Evolutionary conservation across 2,888 invertebrate genomes (phyloP), one percentile per base, ranked within the genome.

Genomic region (Nematopogon swammerdamellus): DNA sequence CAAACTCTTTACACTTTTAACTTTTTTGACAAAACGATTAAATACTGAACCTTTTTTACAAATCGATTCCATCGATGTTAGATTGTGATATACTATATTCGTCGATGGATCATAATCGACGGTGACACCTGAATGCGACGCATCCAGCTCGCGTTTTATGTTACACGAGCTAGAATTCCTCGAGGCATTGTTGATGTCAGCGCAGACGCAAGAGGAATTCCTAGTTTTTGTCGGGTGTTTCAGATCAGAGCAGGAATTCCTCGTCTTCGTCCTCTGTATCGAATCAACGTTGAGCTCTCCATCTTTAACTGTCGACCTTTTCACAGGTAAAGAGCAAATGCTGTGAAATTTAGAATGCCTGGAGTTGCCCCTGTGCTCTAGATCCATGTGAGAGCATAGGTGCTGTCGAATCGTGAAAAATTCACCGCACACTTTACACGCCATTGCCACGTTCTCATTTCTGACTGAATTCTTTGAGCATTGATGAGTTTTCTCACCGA

Each of bases 371-470:
- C 68, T 54, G 36, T 73, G 72, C 20, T 72, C 68, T 1, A 67
- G 11, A 43, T 69, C 67, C 14, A 70, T 59, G 54, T 76, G 75
- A 0, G 71, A 60, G 29, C 63, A 66, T 1, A 75, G 57, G 47
- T 73, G 71, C 1, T 68, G 68, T 46, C 76, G 72, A 65, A 0
- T 48, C 51, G 49, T 59, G 47, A 72, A 74, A 3, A 56, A 54
- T 51, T 73, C 69, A 2, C 73, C 73, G 49, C 76, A 72, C 19
- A 64, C 55, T 30, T 62, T 61, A 46, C 76, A 75, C 2, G 59
- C 54, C 0, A 65, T 6, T 61, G 59, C 5, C 54, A 25, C 2
- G 46, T 3, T 52, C 49, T 29, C 55, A 58, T 14, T 46, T 29
- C 19, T 56, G 51, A 18, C 55, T 2, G 50, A 46, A 51, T 57